phyloP scores from a whole-genome alignment of 1,140 invertebrate species.

The Neodiprion lecontei region DNA sequence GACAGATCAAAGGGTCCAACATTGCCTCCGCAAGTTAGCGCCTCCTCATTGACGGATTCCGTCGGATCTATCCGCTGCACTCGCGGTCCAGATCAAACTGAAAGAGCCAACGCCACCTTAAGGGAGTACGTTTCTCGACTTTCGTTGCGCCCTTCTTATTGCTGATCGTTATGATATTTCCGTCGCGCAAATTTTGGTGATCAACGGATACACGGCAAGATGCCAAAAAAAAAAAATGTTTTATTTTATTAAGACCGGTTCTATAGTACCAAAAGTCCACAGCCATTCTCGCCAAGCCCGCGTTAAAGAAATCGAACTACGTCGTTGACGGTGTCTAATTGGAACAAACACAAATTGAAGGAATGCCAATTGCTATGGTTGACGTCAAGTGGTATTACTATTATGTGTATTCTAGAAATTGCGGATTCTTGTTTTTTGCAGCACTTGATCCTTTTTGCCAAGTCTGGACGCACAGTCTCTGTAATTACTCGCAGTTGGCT shows the following conservation, averaged over 20 bases:
- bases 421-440: too few species aligned
- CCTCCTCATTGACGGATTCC: conserved; percentile 13
- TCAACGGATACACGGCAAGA: too few species aligned
- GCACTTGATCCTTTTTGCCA: too few species aligned
- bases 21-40: conserved; percentile 25
- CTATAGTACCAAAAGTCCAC: neutral
- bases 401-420: too few species aligned
- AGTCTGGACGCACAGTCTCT: too few species aligned
- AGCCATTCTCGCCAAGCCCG: neutral
- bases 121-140: conserved; percentile 48
- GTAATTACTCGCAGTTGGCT: too few species aligned
- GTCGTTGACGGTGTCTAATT: neutral
- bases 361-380: neutral
- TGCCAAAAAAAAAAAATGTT: too few species aligned
- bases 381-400: too few species aligned
- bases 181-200: neutral
- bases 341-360: neutral
- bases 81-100: conserved; percentile 32
- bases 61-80: conserved; percentile 27
- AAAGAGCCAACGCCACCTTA: conserved; percentile 31
- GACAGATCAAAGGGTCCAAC: conserved; percentile 28
- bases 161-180: neutral
- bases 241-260: too few species aligned
- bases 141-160: neutral
- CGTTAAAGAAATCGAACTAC: neutral